Evolutionary conservation across 2,797 vertebrate species (phyloP), one percentile per base, ranked within the genome.

Genomic region (Morelia viridis): DNA sequence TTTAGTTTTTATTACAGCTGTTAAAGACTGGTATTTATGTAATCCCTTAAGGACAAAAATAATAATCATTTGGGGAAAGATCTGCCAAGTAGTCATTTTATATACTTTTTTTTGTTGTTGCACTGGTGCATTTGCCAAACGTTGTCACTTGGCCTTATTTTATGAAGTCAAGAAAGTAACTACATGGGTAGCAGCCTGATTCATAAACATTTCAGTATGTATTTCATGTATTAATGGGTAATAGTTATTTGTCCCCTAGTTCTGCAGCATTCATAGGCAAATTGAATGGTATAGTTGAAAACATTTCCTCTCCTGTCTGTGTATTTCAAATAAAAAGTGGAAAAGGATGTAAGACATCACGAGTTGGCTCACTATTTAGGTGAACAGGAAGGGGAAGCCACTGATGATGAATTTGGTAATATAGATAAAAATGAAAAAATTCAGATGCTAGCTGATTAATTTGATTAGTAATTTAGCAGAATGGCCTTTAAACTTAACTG

Each of bases 361-460:
- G 17, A 53, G 26, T 57, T 89, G 53, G 11, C 35, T 53, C n/a
- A 13, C 15, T 62, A 31, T 31, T 53, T 11, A 90, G 46, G 15
- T 64, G 80, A 90, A 53, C 76, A 85, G 35, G 41, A 28, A 62
- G 60, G 7, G 22, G 31, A 41, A 87, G 24, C n/a, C 19, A 41
- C 57, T 91, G 84, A 12, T 71, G 58, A 65, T 90, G 6, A 90
- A 90, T 85, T 83, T 84, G 26, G n/a, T 86, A n/a, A 57, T 10
- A 3, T 19, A 41, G 50, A 58, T 71, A 56, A 8, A 68, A 8
- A 15, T 87, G 50, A 87, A 57, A 71, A 46, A 80, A 26, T 5
- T 86, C 35, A 87, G 31, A 80, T 87, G 57, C 28, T 46, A n/a
- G 22, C 6, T 68, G 46, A 31, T 13, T 1, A 56, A 90, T 50